phyloP scores from a whole-genome alignment of 1,140 invertebrate genomes.

The Nasonia vitripennis region DNA sequence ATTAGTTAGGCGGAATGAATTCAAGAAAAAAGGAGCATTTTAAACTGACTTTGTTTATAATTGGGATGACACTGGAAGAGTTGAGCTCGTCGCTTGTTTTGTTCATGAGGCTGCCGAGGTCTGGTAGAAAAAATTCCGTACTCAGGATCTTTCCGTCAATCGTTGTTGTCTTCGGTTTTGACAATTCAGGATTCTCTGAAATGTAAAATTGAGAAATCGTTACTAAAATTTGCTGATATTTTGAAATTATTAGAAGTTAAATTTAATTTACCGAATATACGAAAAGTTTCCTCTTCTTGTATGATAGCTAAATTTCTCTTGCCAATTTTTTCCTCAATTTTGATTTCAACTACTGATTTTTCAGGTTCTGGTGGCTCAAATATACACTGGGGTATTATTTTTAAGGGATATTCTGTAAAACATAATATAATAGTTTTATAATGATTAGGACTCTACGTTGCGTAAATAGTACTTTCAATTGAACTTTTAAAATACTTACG shows the following conservation, averaged over 20 bases:
- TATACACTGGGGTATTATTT: slow-evolving; percentile 63
- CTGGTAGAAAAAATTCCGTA: slow-evolving; percentile 65
- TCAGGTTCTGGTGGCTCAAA: slow-evolving; percentile 64
- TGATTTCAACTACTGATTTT: slow-evolving; percentile 68
- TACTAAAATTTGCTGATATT: background rate
- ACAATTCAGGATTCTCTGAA: slow-evolving; percentile 71
- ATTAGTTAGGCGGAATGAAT: background rate
- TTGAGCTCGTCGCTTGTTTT: slow-evolving; percentile 66
- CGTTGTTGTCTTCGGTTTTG: slow-evolving; percentile 68
- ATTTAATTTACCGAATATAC: slow-evolving; percentile 67
- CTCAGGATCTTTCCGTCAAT: slow-evolving; percentile 64
- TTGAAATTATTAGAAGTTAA: background rate
- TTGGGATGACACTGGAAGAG: slow-evolving; percentile 60
- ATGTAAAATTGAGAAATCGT: slow-evolving; percentile 25
- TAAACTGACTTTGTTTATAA: slow-evolving; percentile 68
- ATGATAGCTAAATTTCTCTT: slow-evolving; percentile 69
- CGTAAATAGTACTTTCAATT: background rate
- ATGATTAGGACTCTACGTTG: background rate
- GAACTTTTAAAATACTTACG: slow-evolving; percentile 38
- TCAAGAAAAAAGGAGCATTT: background rate
- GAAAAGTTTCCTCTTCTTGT: slow-evolving; percentile 67
- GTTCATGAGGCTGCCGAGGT: slow-evolving; percentile 63
- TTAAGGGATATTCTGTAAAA: slow-evolving; percentile 64
- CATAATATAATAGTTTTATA: background rate
- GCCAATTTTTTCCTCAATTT: slow-evolving; percentile 67